phyloP scores from a whole-genome alignment of 37 sponge, comb jelly and placozoan species.

The Ephydatia muelleri region DNA sequence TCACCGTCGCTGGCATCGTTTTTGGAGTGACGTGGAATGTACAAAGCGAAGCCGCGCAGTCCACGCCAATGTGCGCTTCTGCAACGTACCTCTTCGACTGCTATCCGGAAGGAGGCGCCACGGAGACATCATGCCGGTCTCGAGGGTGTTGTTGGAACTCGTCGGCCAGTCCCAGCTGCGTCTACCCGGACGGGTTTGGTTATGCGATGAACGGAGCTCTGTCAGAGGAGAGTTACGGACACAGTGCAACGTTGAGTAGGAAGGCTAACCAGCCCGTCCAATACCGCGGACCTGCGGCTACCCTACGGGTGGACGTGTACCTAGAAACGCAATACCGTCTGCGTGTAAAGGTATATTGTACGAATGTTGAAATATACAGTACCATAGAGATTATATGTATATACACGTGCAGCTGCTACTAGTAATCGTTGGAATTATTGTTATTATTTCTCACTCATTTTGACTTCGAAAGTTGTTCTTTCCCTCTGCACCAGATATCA shows the following conservation, averaged over 20 bases:
- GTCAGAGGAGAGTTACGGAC: background rate
- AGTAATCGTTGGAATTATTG: too few species aligned
- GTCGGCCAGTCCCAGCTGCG: constrained; percentile 18
- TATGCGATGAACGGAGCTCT: constrained; percentile 18
- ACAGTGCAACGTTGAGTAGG: background rate
- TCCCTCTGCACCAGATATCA: constrained; percentile 10
- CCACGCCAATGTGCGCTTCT: too few species aligned
- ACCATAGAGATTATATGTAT: too few species aligned
- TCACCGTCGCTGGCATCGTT: constrained; percentile 2
- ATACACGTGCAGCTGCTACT: too few species aligned
- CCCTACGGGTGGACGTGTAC: constrained; percentile 26
- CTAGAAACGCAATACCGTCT: constrained; percentile 45
- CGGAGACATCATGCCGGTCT: too few species aligned
- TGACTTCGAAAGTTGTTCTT: too few species aligned
- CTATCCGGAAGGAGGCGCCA: too few species aligned
- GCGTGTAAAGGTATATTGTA: constrained; percentile 44
- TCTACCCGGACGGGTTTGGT: constrained; percentile 35
- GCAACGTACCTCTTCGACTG: too few species aligned
- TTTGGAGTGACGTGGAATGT: background rate
- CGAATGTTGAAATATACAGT: too few species aligned
- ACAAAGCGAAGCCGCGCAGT: too few species aligned
- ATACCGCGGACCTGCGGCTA: constrained; percentile 17
- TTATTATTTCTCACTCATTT: too few species aligned
- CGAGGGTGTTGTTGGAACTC: constrained; percentile 57
- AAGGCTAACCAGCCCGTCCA: constrained; percentile 5